phyloP scores from a whole-genome alignment of 1,140 invertebrate species.

The Neoseiulus cucumeris region DNA sequence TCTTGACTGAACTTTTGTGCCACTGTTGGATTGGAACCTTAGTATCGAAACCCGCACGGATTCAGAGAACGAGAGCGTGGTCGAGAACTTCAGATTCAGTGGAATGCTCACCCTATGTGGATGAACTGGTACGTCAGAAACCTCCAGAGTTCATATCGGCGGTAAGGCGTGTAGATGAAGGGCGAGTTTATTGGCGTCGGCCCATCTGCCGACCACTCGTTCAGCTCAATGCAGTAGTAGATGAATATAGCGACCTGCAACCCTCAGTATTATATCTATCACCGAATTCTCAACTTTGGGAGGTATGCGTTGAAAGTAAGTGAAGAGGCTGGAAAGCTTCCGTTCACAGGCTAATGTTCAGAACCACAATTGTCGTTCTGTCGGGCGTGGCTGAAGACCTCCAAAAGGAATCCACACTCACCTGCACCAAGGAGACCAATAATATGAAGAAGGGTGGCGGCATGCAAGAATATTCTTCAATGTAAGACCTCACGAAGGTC shows the following conservation, averaged over 20 bases:
- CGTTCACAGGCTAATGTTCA: constrained; percentile 7
- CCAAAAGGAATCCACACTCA: constrained; percentile 22
- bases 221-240: constrained; percentile 28
- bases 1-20: too few relatives aligned
- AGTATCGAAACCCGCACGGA: too few relatives aligned
- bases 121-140: constrained; percentile 92
- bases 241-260: constrained; percentile 30
- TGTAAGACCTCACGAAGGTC: constrained; percentile 36
- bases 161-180: constrained; percentile 75
- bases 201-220: constrained; percentile 24
- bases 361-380: background rate
- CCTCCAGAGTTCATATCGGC: constrained; percentile 61
- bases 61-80: too few relatives aligned
- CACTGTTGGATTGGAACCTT: too few relatives aligned
- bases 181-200: constrained; percentile 45
- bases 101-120: constrained; percentile 49
- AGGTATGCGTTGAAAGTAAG: background rate
- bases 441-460: constrained; percentile 71
- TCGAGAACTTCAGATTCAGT: too few relatives aligned
- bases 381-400: background rate
- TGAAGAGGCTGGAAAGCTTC: background rate
- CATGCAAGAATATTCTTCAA: constrained; percentile 57
- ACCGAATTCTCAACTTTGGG: background rate
- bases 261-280: constrained; percentile 7
- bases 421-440: constrained; percentile 29